A percentile compares a stretch with the other conserved stretches of the same genome.
These are phyloP conservation scores for Diploscapter pachys DNA, from an alignment of 1,140 invertebrate species.

Conservation along the genomic window DNA sequence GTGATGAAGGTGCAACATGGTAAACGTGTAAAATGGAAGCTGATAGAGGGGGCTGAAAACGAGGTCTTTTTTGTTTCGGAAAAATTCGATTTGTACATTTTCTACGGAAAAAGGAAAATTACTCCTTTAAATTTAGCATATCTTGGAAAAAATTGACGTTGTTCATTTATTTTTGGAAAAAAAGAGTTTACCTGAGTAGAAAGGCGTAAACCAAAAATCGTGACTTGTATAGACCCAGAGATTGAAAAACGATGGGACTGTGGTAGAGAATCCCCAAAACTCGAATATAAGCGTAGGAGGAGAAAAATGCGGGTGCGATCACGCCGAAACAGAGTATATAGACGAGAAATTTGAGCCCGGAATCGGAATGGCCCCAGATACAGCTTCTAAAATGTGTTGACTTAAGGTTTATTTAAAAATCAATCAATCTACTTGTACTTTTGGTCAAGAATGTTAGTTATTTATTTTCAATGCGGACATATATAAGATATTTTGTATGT, in stretches of 20 bases:
- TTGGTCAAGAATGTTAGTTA: no score
- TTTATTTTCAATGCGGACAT: no score
- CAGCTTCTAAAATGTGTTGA: conserved; percentile 37
- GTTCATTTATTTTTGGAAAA: not conserved
- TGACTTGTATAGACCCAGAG: conserved; percentile 55
- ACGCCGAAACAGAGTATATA: conserved; percentile 56
- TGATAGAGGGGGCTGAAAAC: conserved; percentile 56
- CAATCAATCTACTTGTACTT: no score
- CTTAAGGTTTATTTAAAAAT: no score
- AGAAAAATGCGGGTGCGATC: conserved; percentile 49
- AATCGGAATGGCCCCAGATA: conserved; percentile 41
- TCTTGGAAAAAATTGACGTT: not conserved
- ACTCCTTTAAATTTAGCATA: not conserved
- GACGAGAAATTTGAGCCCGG: conserved; percentile 57
- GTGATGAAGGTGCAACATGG: conserved; percentile 41
- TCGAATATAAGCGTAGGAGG: conserved; percentile 56
- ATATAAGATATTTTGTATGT: not conserved
- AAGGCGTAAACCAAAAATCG: conserved; percentile 56
- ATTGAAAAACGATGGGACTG: conserved; percentile 56
- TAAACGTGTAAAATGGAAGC: conserved; percentile 52
- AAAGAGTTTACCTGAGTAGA: conserved; percentile 43
- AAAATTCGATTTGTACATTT: conserved; percentile 7
- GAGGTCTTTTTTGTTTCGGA: conserved; percentile 6
- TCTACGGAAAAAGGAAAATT: not conserved
- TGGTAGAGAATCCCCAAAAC: conserved; percentile 57